A percentile compares a stretch with the other conserved stretches of the same genome.
Evolutionary conservation across 2,888 invertebrate genomes (phyloP).

Genomic region (Lysandra coridon): DNA sequence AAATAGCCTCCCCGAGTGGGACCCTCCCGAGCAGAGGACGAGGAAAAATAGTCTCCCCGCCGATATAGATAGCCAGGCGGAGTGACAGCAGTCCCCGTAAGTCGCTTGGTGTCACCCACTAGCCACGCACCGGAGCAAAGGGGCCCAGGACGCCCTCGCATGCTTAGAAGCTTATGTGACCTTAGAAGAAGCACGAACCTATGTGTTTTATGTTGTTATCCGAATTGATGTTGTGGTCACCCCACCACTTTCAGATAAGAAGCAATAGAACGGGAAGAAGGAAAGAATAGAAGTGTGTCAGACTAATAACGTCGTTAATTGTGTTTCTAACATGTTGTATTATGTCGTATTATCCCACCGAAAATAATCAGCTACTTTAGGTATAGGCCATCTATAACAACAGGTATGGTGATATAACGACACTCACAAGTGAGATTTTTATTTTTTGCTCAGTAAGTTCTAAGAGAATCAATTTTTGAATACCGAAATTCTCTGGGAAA

Average conservation of each 20-base stretch:
- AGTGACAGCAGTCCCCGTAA: conserved; percentile 75
- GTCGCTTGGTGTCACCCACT: conserved; percentile 71
- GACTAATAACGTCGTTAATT: no score
- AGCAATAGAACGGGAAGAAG: neutral
- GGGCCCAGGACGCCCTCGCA: conserved; percentile 75
- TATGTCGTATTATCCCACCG: no score
- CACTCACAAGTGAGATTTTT: no score
- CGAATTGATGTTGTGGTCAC: conserved; percentile 32
- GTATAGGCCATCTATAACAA: no score
- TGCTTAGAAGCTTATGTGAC: conserved; percentile 76
- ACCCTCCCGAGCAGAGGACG: conserved; percentile 68
- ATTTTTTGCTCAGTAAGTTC: no score
- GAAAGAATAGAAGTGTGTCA: neutral
- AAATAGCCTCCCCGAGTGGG: conserved; percentile 77
- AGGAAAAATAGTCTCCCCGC: conserved; percentile 75
- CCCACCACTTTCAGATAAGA: conserved; percentile 20
- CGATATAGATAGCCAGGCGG: conserved; percentile 59
- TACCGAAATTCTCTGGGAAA: no score
- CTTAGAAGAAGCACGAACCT: conserved; percentile 67
- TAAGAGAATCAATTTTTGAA: no score
- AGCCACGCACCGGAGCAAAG: conserved; percentile 68
- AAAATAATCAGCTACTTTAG: no score
- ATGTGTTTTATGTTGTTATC: conserved; percentile 42
- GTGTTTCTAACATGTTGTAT: no score
- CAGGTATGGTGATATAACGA: no score